Evolutionary conservation across 2,888 invertebrate genomes (phyloP), one percentile per base, ranked within the genome.

Genomic region (Branchipolynoe longqiensis): DNA sequence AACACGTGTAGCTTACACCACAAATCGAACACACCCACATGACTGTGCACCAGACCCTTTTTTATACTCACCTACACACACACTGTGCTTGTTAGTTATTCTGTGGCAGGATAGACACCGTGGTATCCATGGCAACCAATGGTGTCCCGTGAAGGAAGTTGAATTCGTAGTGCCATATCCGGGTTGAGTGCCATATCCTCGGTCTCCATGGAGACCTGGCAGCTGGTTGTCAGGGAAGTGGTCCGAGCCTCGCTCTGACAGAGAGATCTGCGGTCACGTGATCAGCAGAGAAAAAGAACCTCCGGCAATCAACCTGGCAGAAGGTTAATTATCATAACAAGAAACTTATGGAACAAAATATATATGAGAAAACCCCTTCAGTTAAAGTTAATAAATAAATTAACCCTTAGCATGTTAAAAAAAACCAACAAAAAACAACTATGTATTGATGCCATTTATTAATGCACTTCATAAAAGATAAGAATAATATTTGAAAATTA

Each of bases 151-250:
- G 69, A 62, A 62, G 33, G 36, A 69, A 69, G 31, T n/a, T 38
- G 69, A 69, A 69, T 69, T 69, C 69, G 69, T n/a, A 22, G 69
- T 69, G 69, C 69, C 69, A 69, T 69, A 69, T 69, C 69, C 69
- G 25, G 62, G 4, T 62, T 62, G 62, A 18, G 69, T 69, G 36
- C 33, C 38, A n/a, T 69, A 38, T 36, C 22, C 38, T n/a, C 18
- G 69, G 36, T 62, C 48, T 48, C 48, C 48, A 48, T 48, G 22
- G 62, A 62, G 28, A 62, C n/a, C 1, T 31, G 12, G 2, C 2
- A 28, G 56, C 31, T 62, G 62, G 25, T 25, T 14, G 31, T 48
- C 8, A 31, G 62, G 62, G 31, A 25, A 14, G 2, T 62, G 62
- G 62, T 2, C 4, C 31, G 14, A 31, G 36, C 69, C 69, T 36